Percentiles rank a stretch among this genome's conserved stretches.
These are phyloP conservation scores for Nycteola revayana DNA, from an alignment of 2,888 invertebrate genomes.

Conservation along the genomic window DNA sequence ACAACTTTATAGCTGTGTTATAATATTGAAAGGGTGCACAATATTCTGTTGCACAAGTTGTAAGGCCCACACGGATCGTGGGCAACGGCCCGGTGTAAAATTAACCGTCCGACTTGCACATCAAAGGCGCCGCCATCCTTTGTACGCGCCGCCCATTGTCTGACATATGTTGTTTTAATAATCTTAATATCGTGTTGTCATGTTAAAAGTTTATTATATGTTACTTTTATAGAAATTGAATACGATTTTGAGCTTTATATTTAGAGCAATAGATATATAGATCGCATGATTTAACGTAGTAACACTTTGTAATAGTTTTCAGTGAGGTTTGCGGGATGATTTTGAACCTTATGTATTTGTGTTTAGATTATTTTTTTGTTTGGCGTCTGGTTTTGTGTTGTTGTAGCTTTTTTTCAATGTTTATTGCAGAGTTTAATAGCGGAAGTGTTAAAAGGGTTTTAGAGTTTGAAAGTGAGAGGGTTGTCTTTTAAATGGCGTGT, in stretches of 20 bases:
- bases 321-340: neutral
- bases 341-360: neutral
- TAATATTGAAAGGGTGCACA: slow-evolving; percentile 31
- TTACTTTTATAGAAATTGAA: slow-evolving; percentile 8
- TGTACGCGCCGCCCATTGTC: slow-evolving; percentile 71
- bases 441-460: slow-evolving; percentile 63
- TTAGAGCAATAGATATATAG: slow-evolving; percentile 9
- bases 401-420: slow-evolving; percentile 28
- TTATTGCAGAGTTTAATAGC: slow-evolving; percentile 49
- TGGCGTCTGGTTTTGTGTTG: slow-evolving; percentile 5
- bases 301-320: slow-evolving; percentile 10
- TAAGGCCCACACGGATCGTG: slow-evolving; percentile 25
- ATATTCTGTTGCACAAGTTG: slow-evolving; percentile 25
- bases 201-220: slow-evolving; percentile 71
- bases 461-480: slow-evolving; percentile 45
- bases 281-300: slow-evolving; percentile 7
- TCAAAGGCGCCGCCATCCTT: slow-evolving; percentile 68
- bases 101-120: slow-evolving; percentile 53
- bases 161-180: slow-evolving; percentile 72
- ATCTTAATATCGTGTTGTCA: slow-evolving; percentile 75
- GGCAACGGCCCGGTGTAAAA: slow-evolving; percentile 57
- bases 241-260: slow-evolving; percentile 33
- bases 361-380: slow-evolving; percentile 10
- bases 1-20: slow-evolving; percentile 11
- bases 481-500: slow-evolving; percentile 41